phyloP scores from a whole-genome alignment of 2,113 vertebrate genomes.

The Anhinga anhinga region DNA sequence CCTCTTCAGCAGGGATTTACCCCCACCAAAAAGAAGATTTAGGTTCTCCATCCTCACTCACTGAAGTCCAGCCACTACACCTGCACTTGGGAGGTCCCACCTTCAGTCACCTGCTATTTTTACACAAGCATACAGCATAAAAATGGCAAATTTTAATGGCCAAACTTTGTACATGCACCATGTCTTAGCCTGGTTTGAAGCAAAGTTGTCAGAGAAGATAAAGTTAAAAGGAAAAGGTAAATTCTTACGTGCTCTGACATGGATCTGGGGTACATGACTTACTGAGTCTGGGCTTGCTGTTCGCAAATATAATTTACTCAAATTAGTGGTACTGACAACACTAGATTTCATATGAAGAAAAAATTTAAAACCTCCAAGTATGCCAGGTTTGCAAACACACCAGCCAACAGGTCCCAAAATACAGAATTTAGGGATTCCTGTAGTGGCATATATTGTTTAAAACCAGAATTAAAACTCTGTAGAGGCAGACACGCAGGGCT shows the following conservation, averaged over 20 bases:
- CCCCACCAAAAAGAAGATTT: not conserved
- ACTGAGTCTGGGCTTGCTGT: not conserved
- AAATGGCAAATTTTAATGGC: not conserved
- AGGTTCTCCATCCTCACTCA: not conserved
- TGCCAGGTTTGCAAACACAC: not conserved
- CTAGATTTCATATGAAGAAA: not conserved
- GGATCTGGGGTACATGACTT: not conserved
- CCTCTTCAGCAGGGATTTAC: not conserved
- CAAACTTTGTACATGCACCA: fast-evolving
- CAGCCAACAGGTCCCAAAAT: not conserved
- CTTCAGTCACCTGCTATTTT: fast-evolving
- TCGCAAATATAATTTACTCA: not conserved
- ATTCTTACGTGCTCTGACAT: not conserved
- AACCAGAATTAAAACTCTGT: not conserved
- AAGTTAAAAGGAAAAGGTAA: not conserved
- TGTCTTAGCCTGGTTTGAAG: not conserved
- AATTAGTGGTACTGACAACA: not conserved
- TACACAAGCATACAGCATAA: not conserved
- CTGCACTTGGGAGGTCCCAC: not conserved
- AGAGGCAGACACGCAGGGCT: not conserved
- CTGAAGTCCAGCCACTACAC: not conserved
- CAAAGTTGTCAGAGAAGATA: not conserved
- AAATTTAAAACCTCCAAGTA: not conserved
- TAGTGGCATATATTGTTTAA: not conserved
- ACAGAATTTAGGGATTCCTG: not conserved